phyloP scores from a whole-genome alignment of 2,797 vertebrate genomes.

The Denticeps clupeoides region DNA sequence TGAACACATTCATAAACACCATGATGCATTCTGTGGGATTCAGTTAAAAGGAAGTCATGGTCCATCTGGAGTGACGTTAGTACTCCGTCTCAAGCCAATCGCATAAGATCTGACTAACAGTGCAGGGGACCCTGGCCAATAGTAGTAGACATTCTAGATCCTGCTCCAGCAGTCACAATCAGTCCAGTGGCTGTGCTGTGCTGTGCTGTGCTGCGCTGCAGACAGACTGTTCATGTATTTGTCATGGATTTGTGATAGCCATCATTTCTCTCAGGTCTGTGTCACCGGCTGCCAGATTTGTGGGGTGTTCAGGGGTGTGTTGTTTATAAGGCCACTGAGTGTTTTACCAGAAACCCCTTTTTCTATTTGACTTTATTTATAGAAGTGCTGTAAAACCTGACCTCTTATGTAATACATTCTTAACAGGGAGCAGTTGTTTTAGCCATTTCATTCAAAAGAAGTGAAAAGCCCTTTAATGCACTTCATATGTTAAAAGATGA shows the following conservation, averaged over 20 bases:
- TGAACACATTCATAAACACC: slow-evolving; percentile 1
- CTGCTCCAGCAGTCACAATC: slow-evolving; percentile 22
- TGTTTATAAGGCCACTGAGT: slow-evolving; percentile 37
- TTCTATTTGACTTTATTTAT: slow-evolving; percentile 33
- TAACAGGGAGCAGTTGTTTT: slow-evolving; percentile 29
- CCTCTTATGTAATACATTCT: slow-evolving; percentile 39
- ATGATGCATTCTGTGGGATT: not conserved
- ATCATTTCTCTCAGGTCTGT: slow-evolving; percentile 15
- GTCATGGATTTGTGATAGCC: slow-evolving; percentile 30
- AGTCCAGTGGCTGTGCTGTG: slow-evolving; percentile 32
- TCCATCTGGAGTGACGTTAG: slow-evolving; percentile 12
- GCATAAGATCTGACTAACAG: slow-evolving; percentile 16
- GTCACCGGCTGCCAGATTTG: slow-evolving; percentile 28
- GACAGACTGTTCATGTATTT: slow-evolving; percentile 36
- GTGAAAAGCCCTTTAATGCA: slow-evolving; percentile 30
- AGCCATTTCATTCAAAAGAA: slow-evolving; percentile 24
- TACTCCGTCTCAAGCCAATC: slow-evolving; percentile 18
- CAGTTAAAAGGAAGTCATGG: slow-evolving; percentile 1
- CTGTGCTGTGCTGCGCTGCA: slow-evolving; percentile 26
- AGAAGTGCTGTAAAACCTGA: slow-evolving; percentile 35
- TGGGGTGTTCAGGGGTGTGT: slow-evolving; percentile 32
- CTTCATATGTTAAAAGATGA: slow-evolving; percentile 34
- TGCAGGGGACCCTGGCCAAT: slow-evolving; percentile 21
- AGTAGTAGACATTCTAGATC: slow-evolving; percentile 26
- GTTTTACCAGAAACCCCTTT: slow-evolving; percentile 31